These are phyloP conservation scores for Volucella zonaria DNA, from an alignment of 2,888 invertebrate species.

Conservation along the genomic window DNA sequence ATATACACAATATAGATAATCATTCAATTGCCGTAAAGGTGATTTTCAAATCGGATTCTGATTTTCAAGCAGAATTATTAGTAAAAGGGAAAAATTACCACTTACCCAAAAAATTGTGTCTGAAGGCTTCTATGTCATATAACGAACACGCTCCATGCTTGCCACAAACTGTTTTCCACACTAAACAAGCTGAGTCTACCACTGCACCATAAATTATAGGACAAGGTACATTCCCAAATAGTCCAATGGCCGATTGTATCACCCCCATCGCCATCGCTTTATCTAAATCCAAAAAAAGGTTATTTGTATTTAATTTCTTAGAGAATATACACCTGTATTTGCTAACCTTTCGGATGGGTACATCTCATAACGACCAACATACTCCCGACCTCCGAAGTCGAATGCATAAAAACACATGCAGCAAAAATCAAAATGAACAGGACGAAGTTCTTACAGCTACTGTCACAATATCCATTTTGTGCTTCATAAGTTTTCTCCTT, in stretches of 20 bases:
- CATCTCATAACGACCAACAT: constrained; percentile 95
- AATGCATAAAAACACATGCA: constrained; percentile 94
- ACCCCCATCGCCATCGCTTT: constrained; percentile 97
- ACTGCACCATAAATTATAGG: constrained; percentile 97
- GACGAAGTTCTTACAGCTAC: constrained; percentile 90
- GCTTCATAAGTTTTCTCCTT: constrained; percentile 82
- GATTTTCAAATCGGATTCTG: neutral
- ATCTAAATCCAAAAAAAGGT: constrained; percentile 83
- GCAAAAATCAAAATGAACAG: constrained; percentile 93
- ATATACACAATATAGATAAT: no score
- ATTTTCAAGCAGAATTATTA: neutral
- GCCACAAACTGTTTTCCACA: constrained; percentile 92
- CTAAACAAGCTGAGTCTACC: constrained; percentile 94
- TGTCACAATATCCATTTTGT: constrained; percentile 90
- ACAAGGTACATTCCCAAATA: constrained; percentile 97
- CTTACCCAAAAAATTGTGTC: constrained; percentile 93
- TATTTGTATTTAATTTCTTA: constrained; percentile 2
- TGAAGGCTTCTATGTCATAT: constrained; percentile 92
- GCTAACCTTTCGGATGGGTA: constrained; percentile 89
- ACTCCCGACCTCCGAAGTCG: constrained; percentile 95
- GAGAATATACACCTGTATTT: neutral
- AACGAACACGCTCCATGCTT: constrained; percentile 92
- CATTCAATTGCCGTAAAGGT: no score
- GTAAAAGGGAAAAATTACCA: constrained; percentile 22
- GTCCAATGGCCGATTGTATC: constrained; percentile 95